A percentile compares a stretch with the other conserved stretches of the same genome.
These are phyloP conservation scores for Pyrgilauda ruficollis DNA, from an alignment of 2,113 vertebrate genomes.

Conservation along the genomic window DNA sequence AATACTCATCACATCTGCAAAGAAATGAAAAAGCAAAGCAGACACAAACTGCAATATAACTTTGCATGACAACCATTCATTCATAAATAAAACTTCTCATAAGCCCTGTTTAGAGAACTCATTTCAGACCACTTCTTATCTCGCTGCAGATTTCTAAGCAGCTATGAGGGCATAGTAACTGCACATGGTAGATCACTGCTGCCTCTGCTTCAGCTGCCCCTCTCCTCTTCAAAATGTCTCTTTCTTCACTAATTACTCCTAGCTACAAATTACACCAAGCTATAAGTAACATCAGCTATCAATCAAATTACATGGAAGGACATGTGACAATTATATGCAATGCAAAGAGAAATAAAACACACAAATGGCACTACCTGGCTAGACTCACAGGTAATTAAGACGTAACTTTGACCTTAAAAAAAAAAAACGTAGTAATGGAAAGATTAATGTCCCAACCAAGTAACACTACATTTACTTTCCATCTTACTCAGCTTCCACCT, in stretches of 20 bases:
- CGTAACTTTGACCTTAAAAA: neutral
- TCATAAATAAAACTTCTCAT: neutral
- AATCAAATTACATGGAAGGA: neutral
- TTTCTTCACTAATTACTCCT: neutral
- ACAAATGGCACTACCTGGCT: neutral
- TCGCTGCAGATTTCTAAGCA: neutral
- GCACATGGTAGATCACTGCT: neutral
- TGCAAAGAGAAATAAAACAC: neutral
- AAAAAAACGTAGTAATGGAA: neutral
- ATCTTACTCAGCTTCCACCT: neutral
- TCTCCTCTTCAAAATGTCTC: neutral
- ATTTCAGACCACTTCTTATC: neutral
- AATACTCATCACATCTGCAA: neutral
- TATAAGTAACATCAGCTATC: neutral
- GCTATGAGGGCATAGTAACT: neutral
- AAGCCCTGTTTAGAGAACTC: neutral
- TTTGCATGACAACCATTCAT: neutral
- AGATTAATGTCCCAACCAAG: neutral
- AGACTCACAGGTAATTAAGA: neutral
- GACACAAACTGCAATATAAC: neutral
- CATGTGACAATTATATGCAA: neutral
- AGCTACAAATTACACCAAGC: neutral
- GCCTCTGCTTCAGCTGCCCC: neutral
- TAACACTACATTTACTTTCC: neutral
- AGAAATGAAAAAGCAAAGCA: neutral